These are phyloP conservation scores for Eleginops maclovinus DNA, from an alignment of 2,113 vertebrate genomes.

Conservation along the genomic window DNA sequence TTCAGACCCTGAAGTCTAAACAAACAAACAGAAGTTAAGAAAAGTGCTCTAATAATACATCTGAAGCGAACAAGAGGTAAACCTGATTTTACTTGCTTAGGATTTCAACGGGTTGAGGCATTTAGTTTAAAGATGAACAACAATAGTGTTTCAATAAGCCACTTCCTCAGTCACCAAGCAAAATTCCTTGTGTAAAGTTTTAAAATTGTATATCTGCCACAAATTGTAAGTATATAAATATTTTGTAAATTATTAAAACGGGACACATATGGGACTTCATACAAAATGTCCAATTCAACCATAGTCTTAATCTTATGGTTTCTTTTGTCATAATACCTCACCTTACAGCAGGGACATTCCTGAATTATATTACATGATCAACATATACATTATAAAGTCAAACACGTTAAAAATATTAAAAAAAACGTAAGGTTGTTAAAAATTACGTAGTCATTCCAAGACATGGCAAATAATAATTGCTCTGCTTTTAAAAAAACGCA, in stretches of 20 bases:
- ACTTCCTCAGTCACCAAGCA: background rate
- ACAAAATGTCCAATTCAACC: background rate
- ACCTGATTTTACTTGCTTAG: constrained; percentile 17
- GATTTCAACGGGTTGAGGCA: background rate
- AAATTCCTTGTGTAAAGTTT: background rate
- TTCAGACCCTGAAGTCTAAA: constrained; percentile 16
- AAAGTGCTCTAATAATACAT: background rate
- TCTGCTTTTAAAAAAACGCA: constrained; percentile 40
- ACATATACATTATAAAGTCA: constrained; percentile 27
- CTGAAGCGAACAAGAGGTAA: background rate
- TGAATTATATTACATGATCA: constrained; percentile 18
- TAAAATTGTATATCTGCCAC: background rate
- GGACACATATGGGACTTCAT: background rate
- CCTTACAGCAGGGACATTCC: constrained; percentile 39
- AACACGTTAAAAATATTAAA: constrained; percentile 32
- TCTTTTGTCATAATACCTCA: constrained; percentile 31
- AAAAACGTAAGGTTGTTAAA: constrained; percentile 42
- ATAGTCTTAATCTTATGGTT: background rate
- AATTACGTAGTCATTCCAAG: constrained; percentile 47
- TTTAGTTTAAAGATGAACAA: background rate
- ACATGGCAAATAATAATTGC: constrained; percentile 39
- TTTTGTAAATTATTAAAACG: background rate
- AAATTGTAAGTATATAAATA: background rate
- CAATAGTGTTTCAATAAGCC: constrained; percentile 6
- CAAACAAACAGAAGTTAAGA: constrained; percentile 17